Evolutionary conservation across 2,797 vertebrate species (phyloP).

Genomic region (Moxostoma hubbsi): DNA sequence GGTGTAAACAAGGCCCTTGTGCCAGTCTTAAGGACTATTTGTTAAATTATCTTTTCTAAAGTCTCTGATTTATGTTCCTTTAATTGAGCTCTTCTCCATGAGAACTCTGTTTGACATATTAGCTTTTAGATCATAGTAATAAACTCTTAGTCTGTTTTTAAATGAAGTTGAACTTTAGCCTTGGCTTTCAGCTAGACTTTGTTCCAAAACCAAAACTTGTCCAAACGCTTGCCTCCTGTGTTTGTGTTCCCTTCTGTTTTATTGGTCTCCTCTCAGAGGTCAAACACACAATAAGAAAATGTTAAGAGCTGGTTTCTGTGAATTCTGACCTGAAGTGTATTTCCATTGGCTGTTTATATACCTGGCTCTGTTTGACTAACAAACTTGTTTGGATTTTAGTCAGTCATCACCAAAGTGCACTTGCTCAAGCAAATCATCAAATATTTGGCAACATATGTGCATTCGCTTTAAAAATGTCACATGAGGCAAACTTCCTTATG

Average conservation of each 20-base stretch:
- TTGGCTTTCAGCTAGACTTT: not conserved
- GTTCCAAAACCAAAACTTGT: conserved; percentile 32
- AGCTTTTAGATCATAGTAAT: conserved; percentile 17
- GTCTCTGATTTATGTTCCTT: conserved; percentile 6
- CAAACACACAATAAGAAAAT: conserved; percentile 52
- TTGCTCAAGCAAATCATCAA: conserved; percentile 51
- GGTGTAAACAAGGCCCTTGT: too few relatives aligned
- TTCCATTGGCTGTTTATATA: conserved; percentile 48
- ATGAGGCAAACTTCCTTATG: not conserved
- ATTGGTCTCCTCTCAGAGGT: conserved; percentile 51
- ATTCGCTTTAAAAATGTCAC: conserved; percentile 22
- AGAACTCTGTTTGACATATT: not conserved
- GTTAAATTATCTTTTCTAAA: not conserved
- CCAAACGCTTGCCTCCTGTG: conserved; percentile 45
- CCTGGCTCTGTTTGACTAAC: conserved; percentile 41
- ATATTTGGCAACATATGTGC: conserved; percentile 48
- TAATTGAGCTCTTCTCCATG: not conserved
- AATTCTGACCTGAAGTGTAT: conserved; percentile 43
- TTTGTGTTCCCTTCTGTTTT: conserved; percentile 52
- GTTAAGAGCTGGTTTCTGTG: conserved; percentile 45
- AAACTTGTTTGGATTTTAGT: conserved; percentile 49
- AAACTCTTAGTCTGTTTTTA: conserved; percentile 33
- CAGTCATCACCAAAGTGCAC: conserved; percentile 51
- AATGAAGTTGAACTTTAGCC: conserved; percentile 41
- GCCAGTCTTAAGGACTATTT: not conserved